These are phyloP conservation scores for Loxodonta africana DNA, from an alignment of 2,113 vertebrate genomes.

Conservation along the genomic window DNA sequence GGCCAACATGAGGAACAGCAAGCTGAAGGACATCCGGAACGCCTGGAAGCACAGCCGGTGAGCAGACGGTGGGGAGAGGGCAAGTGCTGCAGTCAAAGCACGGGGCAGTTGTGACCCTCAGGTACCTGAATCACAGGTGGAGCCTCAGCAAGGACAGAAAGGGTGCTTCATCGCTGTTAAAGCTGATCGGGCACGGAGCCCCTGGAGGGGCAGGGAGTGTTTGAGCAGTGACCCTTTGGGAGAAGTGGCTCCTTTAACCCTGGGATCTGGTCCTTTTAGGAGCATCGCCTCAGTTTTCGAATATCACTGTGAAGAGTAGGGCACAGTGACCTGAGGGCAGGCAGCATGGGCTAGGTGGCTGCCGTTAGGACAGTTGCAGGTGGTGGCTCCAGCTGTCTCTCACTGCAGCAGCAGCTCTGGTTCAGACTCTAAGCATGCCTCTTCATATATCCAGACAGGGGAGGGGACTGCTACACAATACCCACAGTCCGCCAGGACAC, in stretches of 20 bases:
- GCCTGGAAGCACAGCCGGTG: constrained; percentile 99
- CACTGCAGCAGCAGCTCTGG: neutral
- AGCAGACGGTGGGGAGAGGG: neutral
- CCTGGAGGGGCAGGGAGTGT: no score
- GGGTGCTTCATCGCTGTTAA: neutral
- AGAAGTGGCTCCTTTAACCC: neutral
- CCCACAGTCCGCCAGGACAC: rapidly evolving
- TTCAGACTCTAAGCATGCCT: neutral
- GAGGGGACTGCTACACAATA: neutral
- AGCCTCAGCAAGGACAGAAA: neutral
- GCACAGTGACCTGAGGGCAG: neutral
- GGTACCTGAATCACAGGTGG: neutral
- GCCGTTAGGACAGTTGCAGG: rapidly evolving
- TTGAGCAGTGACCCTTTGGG: neutral
- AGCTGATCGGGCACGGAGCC: neutral
- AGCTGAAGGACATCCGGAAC: constrained; percentile 95
- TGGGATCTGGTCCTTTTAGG: neutral
- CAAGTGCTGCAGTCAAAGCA: neutral
- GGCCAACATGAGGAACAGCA: constrained; percentile 98
- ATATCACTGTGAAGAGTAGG: neutral
- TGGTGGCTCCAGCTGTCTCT: neutral
- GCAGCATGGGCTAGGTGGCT: neutral
- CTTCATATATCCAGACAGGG: rapidly evolving
- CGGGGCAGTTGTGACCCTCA: neutral
- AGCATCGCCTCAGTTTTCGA: neutral